Base-by-base conservation (phyloP, 2,888 invertebrate species). In the Netelia virgata region DNA sequence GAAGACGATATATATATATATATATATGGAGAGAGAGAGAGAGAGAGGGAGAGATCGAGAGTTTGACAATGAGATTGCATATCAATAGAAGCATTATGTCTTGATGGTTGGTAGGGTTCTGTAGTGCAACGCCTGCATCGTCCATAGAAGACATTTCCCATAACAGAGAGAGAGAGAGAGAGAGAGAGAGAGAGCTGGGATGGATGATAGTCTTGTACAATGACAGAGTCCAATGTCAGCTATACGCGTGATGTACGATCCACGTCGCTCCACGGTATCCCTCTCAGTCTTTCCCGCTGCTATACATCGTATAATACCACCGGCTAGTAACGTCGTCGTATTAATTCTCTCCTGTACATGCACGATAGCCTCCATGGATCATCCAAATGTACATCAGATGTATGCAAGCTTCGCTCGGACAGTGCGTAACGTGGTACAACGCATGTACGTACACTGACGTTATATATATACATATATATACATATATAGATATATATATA, bases 211-310 rank as follows among this genome's bases (percentile, higher is more conserved):
- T n/a, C 43, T 72, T 59, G 69, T 55, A 53, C 59, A 70, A 76
- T 77, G 77, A 72, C 85, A 81, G 72, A 82, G 64, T 70, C 82
- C 72, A 79, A 70, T 82, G 82, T 82, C 85, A 75, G 64, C 41
- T 74, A 55, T 68, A 18, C 61, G 14, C 61, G 79, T 79, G 79
- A 83, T 73, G 68, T 75, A 79, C 59, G 78, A 82, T 85, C 78
- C 55, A 50, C 66, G 47, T 75, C 64, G 18, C 55, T 41, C 16
- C 64, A 11, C 20, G 73, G 47, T 70, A 47, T 79, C 43, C 57
- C 63, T 59, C 74, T 28, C 50, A 74, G 23, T 61, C 61, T 18
- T 16, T 36, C n/a, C 63, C 20, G 8, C 61, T 6, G 23, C 61
- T 20, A 11, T 18, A 16, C 50, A 69, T 63, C 57, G 50, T 70